Evolutionary conservation across 2,888 invertebrate species (phyloP), one percentile per base, ranked within the genome.

Genomic region (Drosophila ochracea): DNA sequence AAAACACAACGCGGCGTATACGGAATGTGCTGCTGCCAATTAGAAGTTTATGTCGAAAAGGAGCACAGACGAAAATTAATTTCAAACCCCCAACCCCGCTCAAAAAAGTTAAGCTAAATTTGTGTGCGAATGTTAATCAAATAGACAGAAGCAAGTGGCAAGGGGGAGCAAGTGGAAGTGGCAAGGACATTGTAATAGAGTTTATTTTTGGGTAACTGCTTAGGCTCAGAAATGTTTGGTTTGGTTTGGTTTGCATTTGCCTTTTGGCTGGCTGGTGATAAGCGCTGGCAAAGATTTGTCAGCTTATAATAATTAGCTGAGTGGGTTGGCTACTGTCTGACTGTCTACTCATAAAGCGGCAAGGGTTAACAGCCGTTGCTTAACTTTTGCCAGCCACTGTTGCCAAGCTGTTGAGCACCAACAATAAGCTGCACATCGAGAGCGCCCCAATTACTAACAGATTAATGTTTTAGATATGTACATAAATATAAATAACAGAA

Each of bases 1-100:
- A 28, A 57, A 25, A 57, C 35, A 39, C 67, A 76, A 76, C 71
- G 80, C 70, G 71, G 75, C 75, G 70, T 80, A 73, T 83, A 68
- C 81, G 71, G 85, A 89, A 84, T 84, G 76, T 80, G 84, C 83
- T 83, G 84, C 83, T 90, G 89, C 84, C 84, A 85, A 85, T 85
- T 85, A 85, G 90, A 85, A 85, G 84, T 85, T 84, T 90, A 90
- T 88, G 81, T 78, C 41, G 57, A 57, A 39, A 68, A 67, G 64
- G 73, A 62, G 73, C 31, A 31, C 31, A 43, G 61, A 67, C 73
- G 67, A 85, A 88, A 85, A 85, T 90, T 90, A 85, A 85, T 85
- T 85, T 84, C 61, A 65, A 31, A 31, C 33, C 28, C 13, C 58
- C 39, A 19, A 47, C 1, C 39, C 57, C 28, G 2, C n/a, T n/a